Conservation (phyloP, 2,113 vertebrate species). For the Himantopus leucocephalus region DNA sequence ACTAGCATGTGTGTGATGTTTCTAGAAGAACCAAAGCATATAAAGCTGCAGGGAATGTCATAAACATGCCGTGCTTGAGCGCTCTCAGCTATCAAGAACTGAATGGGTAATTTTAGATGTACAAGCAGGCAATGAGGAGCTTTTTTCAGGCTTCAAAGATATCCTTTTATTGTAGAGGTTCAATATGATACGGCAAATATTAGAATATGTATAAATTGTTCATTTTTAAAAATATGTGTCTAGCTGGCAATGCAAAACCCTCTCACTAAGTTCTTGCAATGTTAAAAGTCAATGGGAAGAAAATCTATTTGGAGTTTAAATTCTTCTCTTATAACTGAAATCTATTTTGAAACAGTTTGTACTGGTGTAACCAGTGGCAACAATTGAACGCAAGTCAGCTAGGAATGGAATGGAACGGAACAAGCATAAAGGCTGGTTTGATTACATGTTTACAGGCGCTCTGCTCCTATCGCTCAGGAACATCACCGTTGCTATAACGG, state of each 20-base stretch:
- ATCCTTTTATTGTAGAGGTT: not conserved
- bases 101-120: not conserved
- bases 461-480: not conserved
- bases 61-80: not conserved
- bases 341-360: not conserved
- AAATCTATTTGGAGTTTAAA: not conserved
- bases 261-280: not conserved
- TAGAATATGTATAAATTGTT: not conserved
- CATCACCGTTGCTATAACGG: not conserved
- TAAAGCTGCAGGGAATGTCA: not conserved
- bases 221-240: not conserved
- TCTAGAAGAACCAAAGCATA: not conserved
- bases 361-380: not conserved
- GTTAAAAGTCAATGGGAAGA: not conserved
- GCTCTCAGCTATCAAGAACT: not conserved
- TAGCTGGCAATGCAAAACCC: not conserved
- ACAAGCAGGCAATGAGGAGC: not conserved
- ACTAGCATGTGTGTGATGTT: not conserved
- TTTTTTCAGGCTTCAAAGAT: not conserved
- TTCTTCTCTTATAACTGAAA: not conserved
- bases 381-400: not conserved
- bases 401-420: not conserved
- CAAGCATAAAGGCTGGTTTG: not conserved
- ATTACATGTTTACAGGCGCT: not conserved
- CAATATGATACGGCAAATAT: not conserved